Evolutionary conservation across 2,113 vertebrate species (phyloP).

Genomic region (Macaca nemestrina): DNA sequence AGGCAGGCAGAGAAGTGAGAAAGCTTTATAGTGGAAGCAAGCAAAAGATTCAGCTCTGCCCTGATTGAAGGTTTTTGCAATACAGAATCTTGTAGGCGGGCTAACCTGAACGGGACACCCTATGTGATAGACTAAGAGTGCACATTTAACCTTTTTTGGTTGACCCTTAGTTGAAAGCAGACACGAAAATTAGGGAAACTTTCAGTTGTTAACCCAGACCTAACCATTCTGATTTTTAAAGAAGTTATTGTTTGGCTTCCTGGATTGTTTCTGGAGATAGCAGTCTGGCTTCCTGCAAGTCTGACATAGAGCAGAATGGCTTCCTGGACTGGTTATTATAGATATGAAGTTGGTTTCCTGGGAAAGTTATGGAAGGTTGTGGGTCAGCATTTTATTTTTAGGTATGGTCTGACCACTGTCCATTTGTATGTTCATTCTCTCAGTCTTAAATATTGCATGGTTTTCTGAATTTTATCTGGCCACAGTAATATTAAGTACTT

Average conservation of each 20-base stretch:
- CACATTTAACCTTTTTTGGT: neutral
- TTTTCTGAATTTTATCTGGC: neutral
- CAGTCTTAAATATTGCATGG: neutral
- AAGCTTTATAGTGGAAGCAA: neutral
- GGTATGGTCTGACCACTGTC: neutral
- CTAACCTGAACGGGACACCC: neutral
- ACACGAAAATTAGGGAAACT: neutral
- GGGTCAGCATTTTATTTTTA: neutral
- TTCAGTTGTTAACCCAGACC: neutral
- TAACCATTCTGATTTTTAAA: neutral
- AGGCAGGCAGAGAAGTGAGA: neutral
- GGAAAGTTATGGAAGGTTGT: neutral
- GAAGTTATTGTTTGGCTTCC: neutral
- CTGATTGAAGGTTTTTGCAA: neutral
- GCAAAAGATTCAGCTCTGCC: neutral
- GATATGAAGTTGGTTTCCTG: neutral
- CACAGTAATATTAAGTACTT: neutral
- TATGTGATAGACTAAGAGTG: fast-evolving
- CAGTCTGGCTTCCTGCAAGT: neutral
- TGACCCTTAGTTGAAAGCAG: neutral
- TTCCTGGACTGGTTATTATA: neutral
- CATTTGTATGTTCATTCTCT: neutral
- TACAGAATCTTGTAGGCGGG: neutral
- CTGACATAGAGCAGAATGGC: neutral
- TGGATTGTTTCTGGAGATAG: neutral